Percentiles rank a stretch among this genome's conserved stretches.
phyloP scores from a whole-genome alignment of 2,113 vertebrate species.

The Thermophis baileyi region DNA sequence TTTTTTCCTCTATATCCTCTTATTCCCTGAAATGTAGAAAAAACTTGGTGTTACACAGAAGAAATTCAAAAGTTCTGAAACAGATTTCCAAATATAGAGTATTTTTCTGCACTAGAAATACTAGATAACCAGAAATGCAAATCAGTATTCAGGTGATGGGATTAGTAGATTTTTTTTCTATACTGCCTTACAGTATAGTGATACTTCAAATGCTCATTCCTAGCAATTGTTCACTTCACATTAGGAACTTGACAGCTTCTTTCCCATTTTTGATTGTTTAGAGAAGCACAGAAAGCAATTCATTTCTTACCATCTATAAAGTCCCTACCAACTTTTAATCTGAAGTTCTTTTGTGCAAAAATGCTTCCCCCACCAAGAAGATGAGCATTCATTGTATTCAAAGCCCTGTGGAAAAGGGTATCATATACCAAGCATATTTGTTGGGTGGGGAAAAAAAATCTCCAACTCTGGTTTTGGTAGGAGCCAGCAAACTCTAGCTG shows the following conservation, averaged over 20 bases:
- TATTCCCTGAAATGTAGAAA: slow-evolving; percentile 69
- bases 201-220: not conserved
- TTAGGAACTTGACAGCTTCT: not conserved
- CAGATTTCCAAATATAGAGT: not conserved
- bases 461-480: not conserved
- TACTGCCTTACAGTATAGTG: not conserved
- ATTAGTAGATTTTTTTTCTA: not conserved
- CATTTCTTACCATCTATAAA: not conserved
- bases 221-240: not conserved
- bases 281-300: not conserved
- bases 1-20: slow-evolving; percentile 73
- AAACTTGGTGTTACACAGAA: not conserved
- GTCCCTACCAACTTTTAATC: not conserved
- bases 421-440: not conserved
- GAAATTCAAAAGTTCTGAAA: not conserved
- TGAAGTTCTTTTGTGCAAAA: not conserved
- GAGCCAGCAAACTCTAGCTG: not conserved
- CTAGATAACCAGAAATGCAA: not conserved
- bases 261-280: not conserved
- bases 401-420: not conserved
- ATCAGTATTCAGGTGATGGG: not conserved
- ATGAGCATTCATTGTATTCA: not conserved
- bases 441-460: not conserved
- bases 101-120: not conserved
- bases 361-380: not conserved